Base-by-base conservation (phyloP, 2,888 invertebrate genomes). In the Tenthredo distinguenda region DNA sequence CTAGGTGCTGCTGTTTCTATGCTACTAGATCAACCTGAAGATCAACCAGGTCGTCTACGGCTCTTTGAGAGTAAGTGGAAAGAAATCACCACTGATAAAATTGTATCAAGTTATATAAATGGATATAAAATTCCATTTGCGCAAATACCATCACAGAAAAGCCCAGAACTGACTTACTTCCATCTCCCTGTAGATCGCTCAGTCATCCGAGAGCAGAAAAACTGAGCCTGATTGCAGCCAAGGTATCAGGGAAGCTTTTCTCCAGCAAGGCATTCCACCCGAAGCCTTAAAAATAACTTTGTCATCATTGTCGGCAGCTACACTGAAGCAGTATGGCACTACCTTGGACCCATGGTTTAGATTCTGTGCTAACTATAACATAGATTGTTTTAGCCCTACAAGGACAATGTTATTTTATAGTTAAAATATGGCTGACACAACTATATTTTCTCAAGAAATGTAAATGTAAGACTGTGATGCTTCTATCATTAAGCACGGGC, bases 121-220 rank as follows among this genome's bases (percentile, higher is more conserved):
- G 85, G 86, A n/a, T 87, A 87, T 31, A 74, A 31, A 34, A 86
- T 87, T 68, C 84, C 81, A 2, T 87, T 87, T 76, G n/a, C n/a
- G n/a, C n/a, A n/a, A n/a, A n/a, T n/a, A n/a, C n/a, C n/a, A n/a
- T n/a, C n/a, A n/a, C n/a, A n/a, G n/a, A n/a, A n/a, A 55, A 55
- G 55, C 55, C 55, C 55, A 55, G 55, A 55, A 55, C 55, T 55
- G 55, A 55, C 55, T n/a, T 55, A n/a, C 18, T 55, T n/a, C 7
- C 1, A 55, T 55, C 55, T 55, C 55, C 55, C 55, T 55, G n/a
- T 7, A 55, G 18, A n/a, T 55, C 55, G n/a, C 55, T 55, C 55
- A 18, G 7, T 7, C 55, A 55, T 55, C 55, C 55, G 18, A 55
- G 55, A 55, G n/a, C 55, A 55, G 55, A n/a, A n/a, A 55, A n/a